A percentile compares a stretch with the other conserved stretches of the same genome.
These are phyloP conservation scores for Scomber scombrus DNA, from an alignment of 2,113 vertebrate species.

Conservation along the genomic window DNA sequence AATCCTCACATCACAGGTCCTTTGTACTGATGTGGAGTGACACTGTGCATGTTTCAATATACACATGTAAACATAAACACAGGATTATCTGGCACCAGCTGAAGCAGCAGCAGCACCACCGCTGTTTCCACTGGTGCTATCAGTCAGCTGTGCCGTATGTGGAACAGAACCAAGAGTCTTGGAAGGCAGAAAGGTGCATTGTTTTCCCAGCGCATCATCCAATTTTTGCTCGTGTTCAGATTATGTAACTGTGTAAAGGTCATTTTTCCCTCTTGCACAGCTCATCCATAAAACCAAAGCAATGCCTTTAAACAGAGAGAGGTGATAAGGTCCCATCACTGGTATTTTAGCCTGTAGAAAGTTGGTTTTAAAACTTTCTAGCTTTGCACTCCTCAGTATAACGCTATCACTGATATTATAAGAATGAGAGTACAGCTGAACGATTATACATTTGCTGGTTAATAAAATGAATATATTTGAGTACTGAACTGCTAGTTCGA, in stretches of 20 bases:
- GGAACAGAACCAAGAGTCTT: constrained; percentile 6
- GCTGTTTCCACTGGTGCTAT: background rate
- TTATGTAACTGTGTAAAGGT: constrained; percentile 30
- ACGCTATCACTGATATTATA: too few species aligned
- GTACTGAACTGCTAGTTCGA: too few species aligned
- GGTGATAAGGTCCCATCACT: constrained; percentile 4
- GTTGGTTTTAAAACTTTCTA: too few species aligned
- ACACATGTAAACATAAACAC: constrained; percentile 66
- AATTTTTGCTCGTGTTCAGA: background rate
- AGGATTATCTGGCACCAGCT: constrained; percentile 60
- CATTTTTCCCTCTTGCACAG: background rate
- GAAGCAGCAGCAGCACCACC: constrained; percentile 15
- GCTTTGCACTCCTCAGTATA: too few species aligned
- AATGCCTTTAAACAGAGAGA: background rate
- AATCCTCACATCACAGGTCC: constrained; percentile 72
- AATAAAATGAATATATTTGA: too few species aligned
- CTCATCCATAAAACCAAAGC: background rate
- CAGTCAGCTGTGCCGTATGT: constrained; percentile 24
- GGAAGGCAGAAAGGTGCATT: background rate
- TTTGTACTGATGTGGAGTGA: constrained; percentile 74
- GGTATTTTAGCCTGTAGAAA: background rate
- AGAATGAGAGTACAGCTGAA: too few species aligned
- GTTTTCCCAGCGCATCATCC: background rate
- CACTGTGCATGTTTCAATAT: constrained; percentile 65
- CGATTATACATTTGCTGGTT: too few species aligned